phyloP scores from a whole-genome alignment of 2,113 vertebrate genomes.

The Pygoscelis antarcticus region DNA sequence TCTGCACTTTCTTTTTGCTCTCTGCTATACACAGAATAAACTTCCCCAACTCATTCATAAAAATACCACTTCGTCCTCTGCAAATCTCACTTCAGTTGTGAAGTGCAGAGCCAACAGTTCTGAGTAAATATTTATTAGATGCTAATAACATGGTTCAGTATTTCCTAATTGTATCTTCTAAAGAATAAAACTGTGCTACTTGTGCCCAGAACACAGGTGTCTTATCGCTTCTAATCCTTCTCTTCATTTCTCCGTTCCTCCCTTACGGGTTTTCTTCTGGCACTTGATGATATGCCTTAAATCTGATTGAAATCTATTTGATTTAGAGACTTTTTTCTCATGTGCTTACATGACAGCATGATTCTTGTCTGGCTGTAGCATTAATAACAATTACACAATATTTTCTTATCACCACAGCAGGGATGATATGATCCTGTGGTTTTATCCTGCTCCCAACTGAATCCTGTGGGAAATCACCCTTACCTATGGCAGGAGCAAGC shows the following conservation, averaged over 20 bases:
- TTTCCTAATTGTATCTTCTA: not conserved
- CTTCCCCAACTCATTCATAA: not conserved
- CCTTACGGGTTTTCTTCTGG: not conserved
- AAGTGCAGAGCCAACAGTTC: not conserved
- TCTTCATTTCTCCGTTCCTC: not conserved
- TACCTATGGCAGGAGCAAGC: not conserved
- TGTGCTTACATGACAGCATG: not conserved
- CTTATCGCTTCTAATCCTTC: not conserved
- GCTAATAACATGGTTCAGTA: not conserved
- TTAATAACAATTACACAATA: not conserved
- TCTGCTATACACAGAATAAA: not conserved
- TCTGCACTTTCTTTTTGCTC: not conserved
- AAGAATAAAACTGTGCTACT: not conserved
- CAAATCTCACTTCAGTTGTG: not conserved
- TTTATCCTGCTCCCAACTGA: not conserved
- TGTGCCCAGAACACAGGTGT: not conserved
- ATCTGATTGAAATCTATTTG: not conserved
- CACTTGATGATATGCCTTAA: not conserved
- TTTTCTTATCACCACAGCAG: not conserved
- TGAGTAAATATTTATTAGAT: conserved; percentile 1
- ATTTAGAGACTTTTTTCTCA: not conserved
- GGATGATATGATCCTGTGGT: not conserved
- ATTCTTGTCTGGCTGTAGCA: not conserved
- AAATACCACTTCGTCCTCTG: not conserved
- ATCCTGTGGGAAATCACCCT: not conserved